Evolutionary conservation across 2,797 vertebrate species (phyloP).

Genomic region (Holocentrus rufus): DNA sequence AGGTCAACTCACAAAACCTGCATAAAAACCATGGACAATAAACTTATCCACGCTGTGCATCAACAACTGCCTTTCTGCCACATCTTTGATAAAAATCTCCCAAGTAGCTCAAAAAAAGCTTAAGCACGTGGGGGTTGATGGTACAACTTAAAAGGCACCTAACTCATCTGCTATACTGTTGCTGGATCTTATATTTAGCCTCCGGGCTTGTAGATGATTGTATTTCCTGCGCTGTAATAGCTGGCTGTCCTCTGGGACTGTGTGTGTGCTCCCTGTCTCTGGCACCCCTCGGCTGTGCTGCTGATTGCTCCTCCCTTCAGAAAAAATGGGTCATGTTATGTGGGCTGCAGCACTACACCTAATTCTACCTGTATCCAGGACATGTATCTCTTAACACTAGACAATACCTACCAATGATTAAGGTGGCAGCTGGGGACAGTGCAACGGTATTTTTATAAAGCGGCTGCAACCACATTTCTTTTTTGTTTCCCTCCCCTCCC

Average conservation of each 20-base stretch:
- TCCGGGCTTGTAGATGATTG: slow-evolving; percentile 74
- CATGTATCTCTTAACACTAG: slow-evolving; percentile 2
- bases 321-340: slow-evolving; percentile 78
- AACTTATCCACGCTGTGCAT: slow-evolving; percentile 15
- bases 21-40: slow-evolving; percentile 13
- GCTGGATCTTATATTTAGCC: slow-evolving; percentile 75
- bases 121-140: slow-evolving; percentile 35
- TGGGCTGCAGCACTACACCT: slow-evolving; percentile 55
- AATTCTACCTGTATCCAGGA: slow-evolving; percentile 58
- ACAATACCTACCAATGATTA: neutral
- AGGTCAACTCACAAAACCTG: slow-evolving; percentile 13
- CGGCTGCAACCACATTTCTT: neutral
- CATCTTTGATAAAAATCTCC: slow-evolving; percentile 57
- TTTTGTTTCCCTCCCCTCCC: too few relatives aligned
- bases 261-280: slow-evolving; percentile 65
- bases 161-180: slow-evolving; percentile 59
- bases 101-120: slow-evolving; percentile 48
- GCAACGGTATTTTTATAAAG: neutral
- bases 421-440: slow-evolving; percentile 14
- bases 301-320: slow-evolving; percentile 71
- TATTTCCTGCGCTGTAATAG: slow-evolving; percentile 79
- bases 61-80: slow-evolving; percentile 39
- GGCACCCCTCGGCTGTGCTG: slow-evolving; percentile 64
- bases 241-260: slow-evolving; percentile 72
- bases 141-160: slow-evolving; percentile 63